phyloP scores from a whole-genome alignment of 1,140 invertebrate genomes.

The Condylostylus longicornis region DNA sequence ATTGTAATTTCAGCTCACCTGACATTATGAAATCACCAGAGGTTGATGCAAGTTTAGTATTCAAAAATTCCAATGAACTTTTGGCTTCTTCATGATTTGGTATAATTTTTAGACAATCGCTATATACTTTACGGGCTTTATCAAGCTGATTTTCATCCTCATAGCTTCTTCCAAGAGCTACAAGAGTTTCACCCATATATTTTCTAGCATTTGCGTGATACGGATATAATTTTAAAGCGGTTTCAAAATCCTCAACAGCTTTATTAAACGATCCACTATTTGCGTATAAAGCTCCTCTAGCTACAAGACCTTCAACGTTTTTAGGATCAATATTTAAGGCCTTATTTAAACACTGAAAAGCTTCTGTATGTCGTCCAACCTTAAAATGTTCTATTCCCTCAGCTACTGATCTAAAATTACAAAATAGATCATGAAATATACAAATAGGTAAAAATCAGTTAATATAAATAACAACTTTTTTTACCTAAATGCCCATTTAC shows the following conservation, averaged over 20 bases:
- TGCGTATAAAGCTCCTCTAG: constrained; percentile 82
- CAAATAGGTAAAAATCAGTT: no score
- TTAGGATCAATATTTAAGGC: constrained; percentile 79
- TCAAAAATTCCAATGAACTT: constrained; percentile 47
- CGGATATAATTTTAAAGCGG: constrained; percentile 71
- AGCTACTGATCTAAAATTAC: constrained; percentile 55
- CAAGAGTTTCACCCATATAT: constrained; percentile 83
- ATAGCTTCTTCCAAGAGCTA: constrained; percentile 67
- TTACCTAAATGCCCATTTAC: constrained; percentile 70
- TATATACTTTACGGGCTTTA: constrained; percentile 71
- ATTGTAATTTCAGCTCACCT: constrained; percentile 44
- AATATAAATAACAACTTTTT: no score
- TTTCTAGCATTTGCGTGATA: constrained; percentile 87
- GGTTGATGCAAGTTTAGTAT: constrained; percentile 7
- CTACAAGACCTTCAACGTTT: constrained; percentile 88
- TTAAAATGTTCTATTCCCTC: constrained; percentile 92
- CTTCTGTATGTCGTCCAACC: constrained; percentile 74
- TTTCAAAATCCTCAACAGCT: constrained; percentile 88
- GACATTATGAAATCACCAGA: constrained; percentile 32
- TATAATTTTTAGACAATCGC: constrained; percentile 61
- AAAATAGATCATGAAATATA: not conserved
- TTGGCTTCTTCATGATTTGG: constrained; percentile 73
- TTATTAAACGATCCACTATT: constrained; percentile 86
- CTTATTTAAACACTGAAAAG: constrained; percentile 89
- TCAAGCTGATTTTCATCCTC: constrained; percentile 71